Base-by-base conservation (phyloP, 2,113 vertebrate species). In the Marmota monax region DNA sequence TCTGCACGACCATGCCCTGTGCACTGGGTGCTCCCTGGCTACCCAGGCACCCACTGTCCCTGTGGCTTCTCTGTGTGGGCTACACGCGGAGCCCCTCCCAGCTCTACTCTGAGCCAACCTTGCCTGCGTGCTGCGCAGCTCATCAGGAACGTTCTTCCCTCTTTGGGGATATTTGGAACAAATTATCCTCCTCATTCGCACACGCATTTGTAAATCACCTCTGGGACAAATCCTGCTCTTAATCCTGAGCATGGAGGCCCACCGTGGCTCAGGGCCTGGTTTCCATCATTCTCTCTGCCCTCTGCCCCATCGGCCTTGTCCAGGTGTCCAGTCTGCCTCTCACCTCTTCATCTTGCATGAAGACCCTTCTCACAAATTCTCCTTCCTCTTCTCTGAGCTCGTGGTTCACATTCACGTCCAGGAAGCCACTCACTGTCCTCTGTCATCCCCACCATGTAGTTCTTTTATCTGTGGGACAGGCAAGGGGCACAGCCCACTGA, bases 1-100 rank as follows among this genome's bases (percentile, higher is more conserved):
- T 63, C 39, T 2, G 12, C 65, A 27, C 2, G 70, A n/a, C 7
- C 18, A 32, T 5, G 0, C n/a, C 12, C 7, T 73, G 34, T 22
- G n/a, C 3, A 22, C 8, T 22, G 70, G n/a, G 7, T 39, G 70
- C 12, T 13, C 61, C 61, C 76, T 58, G 84, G 58, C 39, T 39
- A 16, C 14, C 32, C 58, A 13, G 42, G 37, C 2, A 0, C 61
- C 0, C 1, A 1, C 45, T 4, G 1, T 25, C 42, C n/a, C 53
- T 0, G 0, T 0, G 0, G 16, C 53, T 34, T 0, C 34, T 25
- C 39, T 4, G 18, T 9, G 8, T 39, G 5, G 11, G 32, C 4
- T 0, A 7, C 2, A 2, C 23, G 48, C 0, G 4, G 1, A 16
- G 2, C 25, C 2, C 14, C n/a, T 42, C 53, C 25, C 0, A 0